These are phyloP conservation scores for Pseudochaenichthys georgianus DNA, from an alignment of 2,797 vertebrate genomes.

Conservation along the genomic window DNA sequence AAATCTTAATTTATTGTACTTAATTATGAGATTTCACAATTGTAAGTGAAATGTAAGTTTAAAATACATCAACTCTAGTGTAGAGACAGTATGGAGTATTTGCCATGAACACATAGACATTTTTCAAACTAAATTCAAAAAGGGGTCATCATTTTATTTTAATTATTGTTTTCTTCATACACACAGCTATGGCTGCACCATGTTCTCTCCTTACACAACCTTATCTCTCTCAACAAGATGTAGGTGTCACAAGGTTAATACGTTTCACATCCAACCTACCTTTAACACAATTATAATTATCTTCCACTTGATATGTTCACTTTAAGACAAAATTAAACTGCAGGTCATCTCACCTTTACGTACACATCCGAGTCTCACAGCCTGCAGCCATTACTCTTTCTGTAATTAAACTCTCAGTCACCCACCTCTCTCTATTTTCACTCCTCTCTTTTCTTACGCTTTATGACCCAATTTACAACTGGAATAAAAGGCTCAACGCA, in stretches of 20 bases:
- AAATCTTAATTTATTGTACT: not conserved
- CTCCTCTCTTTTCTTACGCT: not conserved
- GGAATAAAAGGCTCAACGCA: not conserved
- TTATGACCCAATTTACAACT: slow-evolving; percentile 1
- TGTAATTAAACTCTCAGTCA: not conserved
- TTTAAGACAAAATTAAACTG: slow-evolving; percentile 2
- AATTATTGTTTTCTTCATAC: not conserved
- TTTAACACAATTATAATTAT: slow-evolving; percentile 2
- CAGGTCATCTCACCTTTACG: slow-evolving; percentile 5
- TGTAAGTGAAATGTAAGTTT: not conserved
- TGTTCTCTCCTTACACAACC: not conserved
- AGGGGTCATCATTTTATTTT: not conserved
- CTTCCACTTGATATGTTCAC: not conserved
- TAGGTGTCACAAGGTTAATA: slow-evolving; percentile 5
- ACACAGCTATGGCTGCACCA: not conserved
- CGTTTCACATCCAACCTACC: not conserved
- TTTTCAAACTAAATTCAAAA: slow-evolving; percentile 8
- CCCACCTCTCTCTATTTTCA: not conserved
- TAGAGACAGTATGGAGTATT: not conserved
- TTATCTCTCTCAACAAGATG: slow-evolving; percentile 11
- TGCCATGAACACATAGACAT: not conserved
- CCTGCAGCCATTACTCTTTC: not conserved
- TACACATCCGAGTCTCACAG: not conserved
- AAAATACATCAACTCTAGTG: not conserved
- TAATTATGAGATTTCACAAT: not conserved